phyloP scores from a whole-genome alignment of 2,888 invertebrate genomes.

The Anthoptus insignis region DNA sequence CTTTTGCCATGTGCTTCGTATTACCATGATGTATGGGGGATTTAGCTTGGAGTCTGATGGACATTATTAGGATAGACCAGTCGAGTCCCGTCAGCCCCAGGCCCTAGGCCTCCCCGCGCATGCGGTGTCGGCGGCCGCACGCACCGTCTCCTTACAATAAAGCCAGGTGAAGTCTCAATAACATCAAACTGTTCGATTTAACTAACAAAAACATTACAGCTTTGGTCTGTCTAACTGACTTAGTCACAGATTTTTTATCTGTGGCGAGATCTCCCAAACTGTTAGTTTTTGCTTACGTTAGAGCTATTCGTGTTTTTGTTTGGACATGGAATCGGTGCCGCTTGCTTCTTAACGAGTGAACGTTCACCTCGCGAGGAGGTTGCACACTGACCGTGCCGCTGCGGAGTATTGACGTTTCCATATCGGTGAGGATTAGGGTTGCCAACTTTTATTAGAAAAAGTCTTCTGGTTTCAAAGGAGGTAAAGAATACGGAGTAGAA shows the following conservation, averaged over 20 bases:
- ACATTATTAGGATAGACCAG: no score
- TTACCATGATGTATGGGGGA: no score
- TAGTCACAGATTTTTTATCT: constrained; percentile 17
- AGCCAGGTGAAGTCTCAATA: background rate
- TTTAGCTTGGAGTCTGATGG: no score
- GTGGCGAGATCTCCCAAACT: constrained; percentile 6
- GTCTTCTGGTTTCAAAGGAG: no score
- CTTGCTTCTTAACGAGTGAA: constrained; percentile 8
- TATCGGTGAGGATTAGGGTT: no score
- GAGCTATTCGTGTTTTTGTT: constrained; percentile 23
- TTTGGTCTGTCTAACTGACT: constrained; percentile 4
- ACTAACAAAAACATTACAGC: constrained; percentile 14
- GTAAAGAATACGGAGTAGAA: no score
- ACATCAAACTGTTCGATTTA: background rate
- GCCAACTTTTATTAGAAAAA: no score
- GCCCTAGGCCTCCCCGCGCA: no score
- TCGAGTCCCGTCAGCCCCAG: background rate
- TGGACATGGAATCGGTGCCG: constrained; percentile 6
- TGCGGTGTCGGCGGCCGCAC: background rate
- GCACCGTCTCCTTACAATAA: background rate
- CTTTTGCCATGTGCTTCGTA: no score
- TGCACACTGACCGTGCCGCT: background rate
- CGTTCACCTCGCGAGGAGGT: constrained; percentile 5
- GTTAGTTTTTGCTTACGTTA: constrained; percentile 18
- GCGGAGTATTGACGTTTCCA: no score